phyloP scores from a whole-genome alignment of 2,888 invertebrate genomes.

The Thumatha senex region DNA sequence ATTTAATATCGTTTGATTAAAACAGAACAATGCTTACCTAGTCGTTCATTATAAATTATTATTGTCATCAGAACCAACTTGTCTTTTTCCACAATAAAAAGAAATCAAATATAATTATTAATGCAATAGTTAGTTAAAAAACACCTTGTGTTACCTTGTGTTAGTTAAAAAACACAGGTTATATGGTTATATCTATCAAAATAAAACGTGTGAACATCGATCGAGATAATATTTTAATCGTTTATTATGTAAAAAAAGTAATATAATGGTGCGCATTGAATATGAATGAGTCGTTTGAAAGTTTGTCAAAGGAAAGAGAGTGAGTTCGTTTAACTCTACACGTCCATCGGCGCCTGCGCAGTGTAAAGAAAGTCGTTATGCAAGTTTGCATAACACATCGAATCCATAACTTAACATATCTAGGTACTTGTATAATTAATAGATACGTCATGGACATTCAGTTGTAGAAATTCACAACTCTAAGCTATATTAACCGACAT shows the following conservation, averaged over 20 bases:
- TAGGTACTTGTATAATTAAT: slow-evolving; percentile 19
- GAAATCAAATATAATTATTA: too few relatives aligned
- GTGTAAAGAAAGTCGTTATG: slow-evolving; percentile 33
- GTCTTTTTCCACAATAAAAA: too few relatives aligned
- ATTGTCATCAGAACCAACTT: too few relatives aligned
- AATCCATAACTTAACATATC: slow-evolving; percentile 26
- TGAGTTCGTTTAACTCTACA: slow-evolving; percentile 24
- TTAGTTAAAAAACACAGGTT: too few relatives aligned
- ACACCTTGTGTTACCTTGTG: too few relatives aligned
- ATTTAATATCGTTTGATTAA: neutral
- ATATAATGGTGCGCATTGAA: slow-evolving; percentile 17
- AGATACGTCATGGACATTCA: slow-evolving; percentile 29
- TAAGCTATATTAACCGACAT: neutral
- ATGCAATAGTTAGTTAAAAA: too few relatives aligned
- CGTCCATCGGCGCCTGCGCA: slow-evolving; percentile 1
- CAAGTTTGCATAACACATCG: slow-evolving; percentile 24
- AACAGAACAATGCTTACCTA: too few relatives aligned
- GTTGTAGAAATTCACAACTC: slow-evolving; percentile 4
- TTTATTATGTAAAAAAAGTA: slow-evolving; percentile 25
- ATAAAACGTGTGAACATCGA: slow-evolving; percentile 6
- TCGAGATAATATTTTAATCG: slow-evolving; percentile 18
- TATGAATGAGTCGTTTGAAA: slow-evolving; percentile 26
- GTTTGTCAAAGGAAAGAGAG: slow-evolving; percentile 24
- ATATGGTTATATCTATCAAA: neutral
- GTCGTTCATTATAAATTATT: too few relatives aligned